Evolutionary conservation across 2,113 vertebrate genomes (phyloP).

Genomic region (Meriones unguiculatus): DNA sequence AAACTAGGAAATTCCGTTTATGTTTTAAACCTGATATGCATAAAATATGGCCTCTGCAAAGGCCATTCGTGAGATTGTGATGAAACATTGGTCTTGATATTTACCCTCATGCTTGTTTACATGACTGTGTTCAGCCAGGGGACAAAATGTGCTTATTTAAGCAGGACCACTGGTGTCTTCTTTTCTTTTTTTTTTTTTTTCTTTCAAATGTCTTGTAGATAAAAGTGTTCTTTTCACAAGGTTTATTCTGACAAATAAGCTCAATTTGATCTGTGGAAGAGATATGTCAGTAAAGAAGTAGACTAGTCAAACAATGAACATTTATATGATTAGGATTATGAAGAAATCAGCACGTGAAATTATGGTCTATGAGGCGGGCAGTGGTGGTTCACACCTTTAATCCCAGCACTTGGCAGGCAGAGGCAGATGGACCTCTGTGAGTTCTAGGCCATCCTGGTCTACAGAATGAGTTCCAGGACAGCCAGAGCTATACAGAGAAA

Average conservation of each 20-base stretch:
- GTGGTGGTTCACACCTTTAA: too few relatives aligned
- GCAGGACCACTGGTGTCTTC: not conserved
- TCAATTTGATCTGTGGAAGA: conserved; percentile 14
- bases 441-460: too few relatives aligned
- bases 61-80: not conserved
- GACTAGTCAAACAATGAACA: not conserved
- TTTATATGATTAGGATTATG: conserved; percentile 47
- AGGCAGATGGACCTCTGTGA: too few relatives aligned
- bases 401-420: too few relatives aligned
- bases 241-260: conserved; percentile 25
- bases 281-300: not conserved
- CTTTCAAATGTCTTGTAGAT: conserved; percentile 33
- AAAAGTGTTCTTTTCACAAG: not conserved
- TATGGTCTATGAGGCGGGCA: not conserved
- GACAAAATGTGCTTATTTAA: not conserved
- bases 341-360: conserved; percentile 7
- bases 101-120: not conserved
- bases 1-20: not conserved
- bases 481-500: too few relatives aligned
- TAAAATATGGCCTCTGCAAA: not conserved
- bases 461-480: too few relatives aligned
- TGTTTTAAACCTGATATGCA: not conserved
- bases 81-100: not conserved
- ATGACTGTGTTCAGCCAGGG: not conserved
- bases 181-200: not conserved